Conservation (phyloP, 2,113 vertebrate genomes). For the Dicentrarchus labrax region DNA sequence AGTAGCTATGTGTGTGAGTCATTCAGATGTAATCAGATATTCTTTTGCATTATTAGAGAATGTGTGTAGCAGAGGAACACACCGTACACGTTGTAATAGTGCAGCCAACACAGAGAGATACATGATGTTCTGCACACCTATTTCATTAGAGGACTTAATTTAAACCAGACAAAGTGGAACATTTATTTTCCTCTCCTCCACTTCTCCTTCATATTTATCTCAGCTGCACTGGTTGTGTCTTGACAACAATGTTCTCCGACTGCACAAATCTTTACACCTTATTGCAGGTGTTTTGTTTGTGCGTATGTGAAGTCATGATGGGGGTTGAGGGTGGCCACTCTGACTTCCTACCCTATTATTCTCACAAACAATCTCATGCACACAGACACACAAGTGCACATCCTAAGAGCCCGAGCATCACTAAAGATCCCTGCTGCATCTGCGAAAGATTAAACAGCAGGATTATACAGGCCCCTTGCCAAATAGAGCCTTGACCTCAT, state of each 20-base stretch:
- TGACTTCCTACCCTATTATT: slow-evolving; percentile 21
- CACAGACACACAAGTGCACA: slow-evolving; percentile 9
- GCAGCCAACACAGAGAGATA: neutral
- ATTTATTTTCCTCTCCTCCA: neutral
- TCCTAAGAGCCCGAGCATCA: slow-evolving; percentile 52
- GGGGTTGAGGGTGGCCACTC: neutral
- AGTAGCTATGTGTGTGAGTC: slow-evolving; percentile 28
- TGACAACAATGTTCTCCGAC: neutral
- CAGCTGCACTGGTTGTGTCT: neutral
- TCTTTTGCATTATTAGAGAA: slow-evolving; percentile 11
- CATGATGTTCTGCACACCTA: neutral
- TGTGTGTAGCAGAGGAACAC: neutral
- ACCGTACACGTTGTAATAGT: neutral
- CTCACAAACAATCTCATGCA: slow-evolving; percentile 2
- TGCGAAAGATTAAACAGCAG: slow-evolving; percentile 52
- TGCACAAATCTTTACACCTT: neutral
- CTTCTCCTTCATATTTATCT: neutral
- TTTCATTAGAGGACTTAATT: neutral
- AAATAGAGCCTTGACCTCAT: slow-evolving; percentile 40
- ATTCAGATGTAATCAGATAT: slow-evolving; percentile 8
- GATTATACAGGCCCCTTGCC: slow-evolving; percentile 52
- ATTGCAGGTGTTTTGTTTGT: slow-evolving; percentile 11
- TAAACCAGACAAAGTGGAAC: neutral
- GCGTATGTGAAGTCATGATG: slow-evolving; percentile 8
- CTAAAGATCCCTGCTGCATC: slow-evolving; percentile 40